Evolutionary conservation across 1,140 invertebrate species (phyloP).

Genomic region (Drosophila mayri): DNA sequence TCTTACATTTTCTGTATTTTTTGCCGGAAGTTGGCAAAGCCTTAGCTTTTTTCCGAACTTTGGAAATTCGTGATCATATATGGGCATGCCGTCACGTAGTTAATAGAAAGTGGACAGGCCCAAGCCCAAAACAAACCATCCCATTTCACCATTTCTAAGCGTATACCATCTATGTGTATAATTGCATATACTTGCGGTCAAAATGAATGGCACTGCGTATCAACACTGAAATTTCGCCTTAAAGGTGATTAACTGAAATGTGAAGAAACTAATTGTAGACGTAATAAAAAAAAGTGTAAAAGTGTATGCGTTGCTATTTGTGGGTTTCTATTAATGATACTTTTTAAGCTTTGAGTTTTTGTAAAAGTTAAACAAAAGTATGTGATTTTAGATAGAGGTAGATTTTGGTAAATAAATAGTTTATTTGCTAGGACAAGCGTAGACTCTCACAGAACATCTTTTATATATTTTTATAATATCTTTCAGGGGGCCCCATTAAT

Average conservation of each 20-base stretch:
- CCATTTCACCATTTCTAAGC: conserved; percentile 15
- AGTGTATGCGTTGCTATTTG: not conserved
- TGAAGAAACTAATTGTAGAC: conserved; percentile 6
- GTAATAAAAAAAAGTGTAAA: not conserved
- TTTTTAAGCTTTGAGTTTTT: not conserved
- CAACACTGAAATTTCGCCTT: not conserved
- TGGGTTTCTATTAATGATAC: not conserved
- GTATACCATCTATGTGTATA: conserved; percentile 5
- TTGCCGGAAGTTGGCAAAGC: conserved; percentile 66
- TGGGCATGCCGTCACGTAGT: conserved; percentile 53
- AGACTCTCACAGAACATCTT: no score
- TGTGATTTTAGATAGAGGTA: no score
- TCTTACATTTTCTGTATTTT: not conserved
- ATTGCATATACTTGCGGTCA: conserved; percentile 21
- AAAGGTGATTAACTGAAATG: not conserved
- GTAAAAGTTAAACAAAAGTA: no score
- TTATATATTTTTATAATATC: no score
- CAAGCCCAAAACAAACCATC: conserved; percentile 14
- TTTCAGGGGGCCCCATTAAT: not conserved
- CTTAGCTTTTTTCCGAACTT: conserved; percentile 27
- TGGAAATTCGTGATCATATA: conserved; percentile 12
- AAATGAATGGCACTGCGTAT: conserved; percentile 20
- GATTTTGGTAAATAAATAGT: no score
- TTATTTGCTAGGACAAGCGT: no score
- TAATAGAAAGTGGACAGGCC: conserved; percentile 59